phyloP scores from a whole-genome alignment of 2,888 invertebrate genomes.

The Chrysolina haemoptera region DNA sequence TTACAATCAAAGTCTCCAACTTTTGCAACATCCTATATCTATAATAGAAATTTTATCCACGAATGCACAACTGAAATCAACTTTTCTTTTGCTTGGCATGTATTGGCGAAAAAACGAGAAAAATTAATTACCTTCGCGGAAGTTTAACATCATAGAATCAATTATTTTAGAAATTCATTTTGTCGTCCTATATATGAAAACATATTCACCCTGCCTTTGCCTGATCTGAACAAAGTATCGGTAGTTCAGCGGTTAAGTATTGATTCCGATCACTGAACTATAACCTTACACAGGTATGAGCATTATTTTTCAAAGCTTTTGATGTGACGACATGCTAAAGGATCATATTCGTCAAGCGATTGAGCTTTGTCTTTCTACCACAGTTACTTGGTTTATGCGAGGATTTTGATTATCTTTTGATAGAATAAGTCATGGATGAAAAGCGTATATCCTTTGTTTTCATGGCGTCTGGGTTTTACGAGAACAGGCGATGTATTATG shows the following conservation, averaged over 20 bases:
- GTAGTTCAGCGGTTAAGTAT: background rate
- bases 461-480: background rate
- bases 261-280: conserved; percentile 46
- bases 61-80: too few species aligned
- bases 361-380: conserved; percentile 46
- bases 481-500: background rate
- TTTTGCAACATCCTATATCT: too few species aligned
- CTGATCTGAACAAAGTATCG: background rate
- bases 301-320: conserved; percentile 50
- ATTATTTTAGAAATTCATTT: too few species aligned
- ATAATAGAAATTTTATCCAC: too few species aligned
- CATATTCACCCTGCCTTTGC: background rate
- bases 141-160: too few species aligned
- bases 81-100: too few species aligned
- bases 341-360: conserved; percentile 55
- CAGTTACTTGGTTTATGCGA: background rate
- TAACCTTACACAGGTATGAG: conserved; percentile 45
- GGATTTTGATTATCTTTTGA: conserved; percentile 54
- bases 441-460: background rate
- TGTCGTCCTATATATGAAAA: too few species aligned
- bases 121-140: too few species aligned
- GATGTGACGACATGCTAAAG: conserved; percentile 44
- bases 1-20: too few species aligned
- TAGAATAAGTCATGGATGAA: conserved; percentile 46
- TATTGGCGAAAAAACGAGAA: too few species aligned